Conservation (phyloP, 2,888 invertebrate species). For the Diplolepis rosae region DNA sequence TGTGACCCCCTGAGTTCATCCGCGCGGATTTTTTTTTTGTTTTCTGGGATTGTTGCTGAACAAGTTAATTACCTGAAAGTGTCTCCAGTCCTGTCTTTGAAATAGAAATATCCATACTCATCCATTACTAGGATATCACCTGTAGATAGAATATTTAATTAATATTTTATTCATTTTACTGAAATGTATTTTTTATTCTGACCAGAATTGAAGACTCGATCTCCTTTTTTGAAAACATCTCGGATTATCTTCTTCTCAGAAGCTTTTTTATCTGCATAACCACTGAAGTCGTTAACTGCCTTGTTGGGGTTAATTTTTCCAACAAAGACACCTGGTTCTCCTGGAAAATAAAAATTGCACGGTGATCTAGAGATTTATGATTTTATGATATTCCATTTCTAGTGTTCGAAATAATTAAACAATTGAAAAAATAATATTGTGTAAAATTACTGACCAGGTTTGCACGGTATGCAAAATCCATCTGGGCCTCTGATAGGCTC, state of each 20-base stretch:
- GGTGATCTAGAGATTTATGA: not conserved
- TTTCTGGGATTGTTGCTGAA: no score
- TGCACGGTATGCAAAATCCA: slow-evolving; percentile 85
- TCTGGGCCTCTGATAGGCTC: slow-evolving; percentile 78
- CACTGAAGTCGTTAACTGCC: slow-evolving; percentile 80
- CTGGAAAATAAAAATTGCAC: slow-evolving; percentile 58
- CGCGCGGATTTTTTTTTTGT: no score
- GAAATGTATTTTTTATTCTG: slow-evolving; percentile 34
- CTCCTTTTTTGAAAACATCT: slow-evolving; percentile 89
- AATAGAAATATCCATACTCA: slow-evolving; percentile 93
- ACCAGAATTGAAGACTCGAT: slow-evolving; percentile 91
- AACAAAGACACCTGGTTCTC: slow-evolving; percentile 90
- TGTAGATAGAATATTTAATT: slow-evolving; percentile 50
- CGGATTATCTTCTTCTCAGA: slow-evolving; percentile 89
- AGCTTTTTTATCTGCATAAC: slow-evolving; percentile 83
- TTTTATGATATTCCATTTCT: no score
- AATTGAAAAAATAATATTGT: not conserved
- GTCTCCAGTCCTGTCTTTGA: slow-evolving; percentile 92
- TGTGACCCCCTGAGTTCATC: no score
- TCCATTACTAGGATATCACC: slow-evolving; percentile 93
- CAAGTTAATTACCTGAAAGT: slow-evolving; percentile 79
- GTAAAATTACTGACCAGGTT: slow-evolving; percentile 74
- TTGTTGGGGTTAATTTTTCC: slow-evolving; percentile 80
- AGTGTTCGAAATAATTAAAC: not conserved
- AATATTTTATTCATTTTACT: not conserved